These are phyloP conservation scores for Meriones unguiculatus DNA, from an alignment of 2,113 vertebrate species.

Conservation along the genomic window DNA sequence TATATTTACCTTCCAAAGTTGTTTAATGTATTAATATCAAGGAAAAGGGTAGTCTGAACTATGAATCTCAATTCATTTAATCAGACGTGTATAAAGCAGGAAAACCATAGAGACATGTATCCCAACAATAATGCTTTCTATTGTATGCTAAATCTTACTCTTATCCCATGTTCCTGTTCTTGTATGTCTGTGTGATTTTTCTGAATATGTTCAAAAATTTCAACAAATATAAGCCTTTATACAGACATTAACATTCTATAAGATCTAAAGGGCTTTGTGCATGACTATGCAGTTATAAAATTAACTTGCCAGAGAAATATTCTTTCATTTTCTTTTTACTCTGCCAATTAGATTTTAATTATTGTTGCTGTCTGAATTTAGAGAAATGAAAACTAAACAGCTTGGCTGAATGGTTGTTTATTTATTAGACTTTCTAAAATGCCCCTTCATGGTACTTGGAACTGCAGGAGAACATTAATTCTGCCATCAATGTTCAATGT, in stretches of 20 bases:
- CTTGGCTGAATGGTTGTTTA: constrained; percentile 46
- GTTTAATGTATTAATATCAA: background rate
- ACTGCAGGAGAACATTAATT: constrained; percentile 36
- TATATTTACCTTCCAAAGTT: background rate
- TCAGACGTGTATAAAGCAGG: background rate
- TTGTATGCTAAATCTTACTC: background rate
- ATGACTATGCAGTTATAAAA: background rate
- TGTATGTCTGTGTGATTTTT: background rate
- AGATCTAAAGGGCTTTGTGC: constrained; percentile 1
- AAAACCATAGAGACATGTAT: background rate
- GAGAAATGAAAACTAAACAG: constrained; percentile 39
- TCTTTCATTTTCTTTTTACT: constrained; percentile 10
- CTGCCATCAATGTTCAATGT: constrained; percentile 41
- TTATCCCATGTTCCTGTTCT: background rate
- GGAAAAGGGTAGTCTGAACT: background rate
- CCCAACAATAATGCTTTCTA: background rate
- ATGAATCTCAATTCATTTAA: background rate
- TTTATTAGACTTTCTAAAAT: constrained; percentile 66
- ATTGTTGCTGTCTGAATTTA: constrained; percentile 43
- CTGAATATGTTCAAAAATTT: background rate
- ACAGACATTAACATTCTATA: background rate
- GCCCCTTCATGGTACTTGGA: constrained; percentile 38
- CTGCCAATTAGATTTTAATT: constrained; percentile 52
- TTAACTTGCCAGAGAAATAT: constrained; percentile 27
- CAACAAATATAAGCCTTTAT: background rate